Evolutionary conservation across 2,797 vertebrate species (phyloP).

Genomic region (Cheirogaleus major): DNA sequence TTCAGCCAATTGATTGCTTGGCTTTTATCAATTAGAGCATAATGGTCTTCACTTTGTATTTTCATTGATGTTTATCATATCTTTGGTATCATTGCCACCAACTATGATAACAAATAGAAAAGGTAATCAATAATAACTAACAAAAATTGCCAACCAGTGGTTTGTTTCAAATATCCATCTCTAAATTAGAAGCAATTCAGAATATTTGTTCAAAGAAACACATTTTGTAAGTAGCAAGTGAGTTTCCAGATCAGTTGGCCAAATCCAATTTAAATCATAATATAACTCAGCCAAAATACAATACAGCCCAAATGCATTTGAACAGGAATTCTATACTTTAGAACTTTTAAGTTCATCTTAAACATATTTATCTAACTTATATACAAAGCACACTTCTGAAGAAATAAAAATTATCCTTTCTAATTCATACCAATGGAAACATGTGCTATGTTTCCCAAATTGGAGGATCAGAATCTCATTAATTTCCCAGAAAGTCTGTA

Average conservation of each 20-base stretch:
- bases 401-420: not conserved
- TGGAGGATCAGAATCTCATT: not conserved
- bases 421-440: not conserved
- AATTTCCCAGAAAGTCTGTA: not conserved
- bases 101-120: not conserved
- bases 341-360: not conserved
- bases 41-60: not conserved
- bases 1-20: not conserved
- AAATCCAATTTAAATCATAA: conserved; percentile 19
- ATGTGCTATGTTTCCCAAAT: not conserved
- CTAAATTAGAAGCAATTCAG: not conserved
- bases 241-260: not conserved
- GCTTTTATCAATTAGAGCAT: not conserved
- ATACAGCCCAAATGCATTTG: not conserved
- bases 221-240: not conserved
- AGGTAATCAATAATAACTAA: not conserved
- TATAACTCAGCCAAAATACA: not conserved
- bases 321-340: not conserved
- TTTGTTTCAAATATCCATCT: conserved; percentile 18
- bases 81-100: not conserved
- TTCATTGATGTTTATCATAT: not conserved
- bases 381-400: not conserved
- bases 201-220: not conserved
- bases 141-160: not conserved
- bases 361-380: not conserved